These are phyloP conservation scores for Falco columbarius DNA, from an alignment of 2,797 vertebrate species.

Conservation along the genomic window DNA sequence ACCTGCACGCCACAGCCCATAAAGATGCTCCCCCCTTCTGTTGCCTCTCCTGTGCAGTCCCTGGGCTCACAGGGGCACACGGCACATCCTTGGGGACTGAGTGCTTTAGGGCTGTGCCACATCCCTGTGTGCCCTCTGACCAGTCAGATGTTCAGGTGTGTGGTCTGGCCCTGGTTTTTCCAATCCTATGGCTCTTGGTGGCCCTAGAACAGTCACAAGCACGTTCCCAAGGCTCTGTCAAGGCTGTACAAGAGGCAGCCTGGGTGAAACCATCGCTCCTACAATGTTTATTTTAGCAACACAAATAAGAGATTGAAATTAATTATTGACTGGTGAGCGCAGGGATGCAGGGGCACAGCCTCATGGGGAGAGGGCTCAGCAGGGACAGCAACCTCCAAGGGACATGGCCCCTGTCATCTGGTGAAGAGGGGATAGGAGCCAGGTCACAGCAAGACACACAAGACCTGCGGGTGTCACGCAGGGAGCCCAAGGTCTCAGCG, in stretches of 20 bases:
- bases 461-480: background rate
- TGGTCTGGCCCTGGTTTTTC: background rate
- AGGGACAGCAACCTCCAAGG: background rate
- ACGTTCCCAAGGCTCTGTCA: background rate
- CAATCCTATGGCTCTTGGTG: background rate
- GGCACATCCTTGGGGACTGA: rapidly evolving
- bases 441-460: background rate
- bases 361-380: background rate
- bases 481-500: background rate
- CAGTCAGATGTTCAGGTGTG: background rate
- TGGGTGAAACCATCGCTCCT: background rate
- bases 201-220: background rate
- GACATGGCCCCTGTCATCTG: background rate
- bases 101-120: background rate
- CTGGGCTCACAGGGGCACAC: rapidly evolving
- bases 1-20: background rate
- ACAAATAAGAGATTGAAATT: conserved; percentile 13
- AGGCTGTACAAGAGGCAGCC: background rate
- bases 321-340: background rate
- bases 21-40: background rate
- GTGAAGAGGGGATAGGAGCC: background rate
- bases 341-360: background rate
- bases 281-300: conserved; percentile 27
- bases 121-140: background rate
- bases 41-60: background rate